Evolutionary conservation across 1,140 invertebrate species (phyloP).

Genomic region (Daktulosphaira vitifoliae): DNA sequence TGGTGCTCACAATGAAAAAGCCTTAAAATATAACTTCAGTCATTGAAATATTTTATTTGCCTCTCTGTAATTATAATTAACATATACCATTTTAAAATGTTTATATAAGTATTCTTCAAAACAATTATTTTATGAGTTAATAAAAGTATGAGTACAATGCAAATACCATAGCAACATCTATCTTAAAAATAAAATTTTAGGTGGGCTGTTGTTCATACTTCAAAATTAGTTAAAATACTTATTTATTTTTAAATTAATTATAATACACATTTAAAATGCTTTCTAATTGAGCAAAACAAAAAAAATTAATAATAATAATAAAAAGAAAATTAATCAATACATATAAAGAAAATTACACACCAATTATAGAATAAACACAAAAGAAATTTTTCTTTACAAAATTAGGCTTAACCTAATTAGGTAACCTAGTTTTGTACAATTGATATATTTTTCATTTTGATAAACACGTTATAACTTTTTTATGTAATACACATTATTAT

Average conservation of each 20-base stretch:
- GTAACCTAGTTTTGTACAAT: slow-evolving; percentile 32
- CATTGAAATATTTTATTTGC: slow-evolving; percentile 19
- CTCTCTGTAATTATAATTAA: too few species aligned
- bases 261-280: neutral
- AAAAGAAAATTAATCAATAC: too few species aligned
- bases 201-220: slow-evolving; percentile 12
- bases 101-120: too few species aligned
- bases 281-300: slow-evolving; percentile 32
- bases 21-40: slow-evolving; percentile 28
- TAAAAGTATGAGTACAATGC: neutral
- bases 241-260: slow-evolving; percentile 2
- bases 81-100: too few species aligned
- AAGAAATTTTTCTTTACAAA: slow-evolving; percentile 18
- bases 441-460: slow-evolving; percentile 4
- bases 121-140: too few species aligned
- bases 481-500: neutral
- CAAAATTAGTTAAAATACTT: neutral
- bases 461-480: too few species aligned
- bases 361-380: slow-evolving; percentile 22
- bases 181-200: slow-evolving; percentile 22
- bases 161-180: slow-evolving; percentile 25
- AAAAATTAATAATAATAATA: slow-evolving; percentile 16
- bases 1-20: neutral
- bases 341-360: neutral
- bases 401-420: slow-evolving; percentile 11